These are phyloP conservation scores for Acyrthosiphon pisum DNA, from an alignment of 1,140 invertebrate genomes.

Conservation along the genomic window DNA sequence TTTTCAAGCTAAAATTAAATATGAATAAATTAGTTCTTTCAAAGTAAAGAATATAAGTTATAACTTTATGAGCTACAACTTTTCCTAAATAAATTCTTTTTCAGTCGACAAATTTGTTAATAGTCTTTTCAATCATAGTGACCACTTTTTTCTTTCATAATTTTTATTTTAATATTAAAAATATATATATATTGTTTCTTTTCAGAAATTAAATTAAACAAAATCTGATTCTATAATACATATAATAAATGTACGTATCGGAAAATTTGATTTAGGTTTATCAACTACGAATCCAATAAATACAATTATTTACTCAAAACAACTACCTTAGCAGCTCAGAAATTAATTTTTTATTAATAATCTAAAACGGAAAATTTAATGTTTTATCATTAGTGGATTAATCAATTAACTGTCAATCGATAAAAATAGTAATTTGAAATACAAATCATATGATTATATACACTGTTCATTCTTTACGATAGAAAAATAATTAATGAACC, in stretches of 20 bases:
- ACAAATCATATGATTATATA: background rate
- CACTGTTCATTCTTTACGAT: background rate
- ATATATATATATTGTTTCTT: background rate
- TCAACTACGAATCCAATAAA: background rate
- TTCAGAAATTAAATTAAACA: background rate
- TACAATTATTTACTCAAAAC: too few species aligned
- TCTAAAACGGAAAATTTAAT: background rate
- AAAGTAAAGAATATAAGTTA: background rate
- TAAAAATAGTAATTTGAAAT: background rate
- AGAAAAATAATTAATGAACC: background rate
- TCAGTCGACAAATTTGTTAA: background rate
- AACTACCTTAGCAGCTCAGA: too few species aligned
- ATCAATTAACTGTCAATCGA: background rate
- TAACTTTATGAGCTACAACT: background rate
- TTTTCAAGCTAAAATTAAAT: background rate
- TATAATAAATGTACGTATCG: background rate
- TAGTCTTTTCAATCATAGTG: background rate
- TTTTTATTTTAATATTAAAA: background rate
- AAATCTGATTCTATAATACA: background rate
- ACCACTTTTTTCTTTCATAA: background rate
- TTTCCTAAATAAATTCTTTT: background rate
- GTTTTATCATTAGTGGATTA: background rate
- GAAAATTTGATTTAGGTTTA: background rate
- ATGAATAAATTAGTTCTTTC: background rate
- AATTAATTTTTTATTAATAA: background rate